Base-by-base conservation (phyloP, 2,888 invertebrate species). In the Epicampocera succincta region DNA sequence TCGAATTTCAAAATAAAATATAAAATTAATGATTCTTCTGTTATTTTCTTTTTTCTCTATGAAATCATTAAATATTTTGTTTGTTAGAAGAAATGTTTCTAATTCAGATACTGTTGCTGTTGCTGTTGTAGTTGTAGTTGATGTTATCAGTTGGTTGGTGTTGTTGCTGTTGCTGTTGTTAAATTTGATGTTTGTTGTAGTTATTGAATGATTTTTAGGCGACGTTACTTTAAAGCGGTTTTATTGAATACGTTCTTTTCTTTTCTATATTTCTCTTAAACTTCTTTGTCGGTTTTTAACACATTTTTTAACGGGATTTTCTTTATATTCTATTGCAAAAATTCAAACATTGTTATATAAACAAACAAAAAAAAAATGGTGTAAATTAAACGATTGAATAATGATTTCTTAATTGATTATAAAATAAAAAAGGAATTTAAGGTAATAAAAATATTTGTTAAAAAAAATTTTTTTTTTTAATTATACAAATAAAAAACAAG, bases 161-260 rank as follows among this genome's bases (percentile, higher is more conserved):
- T 72, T 73, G 77, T 42, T 72, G 73, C 50, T 72, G 72, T 15
- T 66, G 65, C 58, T 75, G 68, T 77, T 58, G 50, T 80, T 38
- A 77, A 75, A 69, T 76, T 77, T 77, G 74, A 69, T 69, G 76
- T 61, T 25, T 74, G 50, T 48, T 71, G 65, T 54, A 6, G 69
- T 19, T 50, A 65, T 71, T 44, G 38, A 63, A 63, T 50, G 52
- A 73, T 58, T 77, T 68, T 76, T 76, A 82, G 82, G 82, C 82
- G 82, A 82, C 82, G 82, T 82, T 82, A 82, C 82, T 78, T 82
- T 78, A 29, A 68, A 82, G 82, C 82, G 82, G 82, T 82, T 80
- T 73, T 74, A 52, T 66, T 52, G 17, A 73, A 29, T 21, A 61
- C 21, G 15, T 52, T 50, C 44, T 12, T 56, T n/a, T n/a, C n/a